A percentile compares a stretch with the other conserved stretches of the same genome.
phyloP scores from a whole-genome alignment of 2,888 invertebrate genomes.

The Cheiracanthium punctorium region DNA sequence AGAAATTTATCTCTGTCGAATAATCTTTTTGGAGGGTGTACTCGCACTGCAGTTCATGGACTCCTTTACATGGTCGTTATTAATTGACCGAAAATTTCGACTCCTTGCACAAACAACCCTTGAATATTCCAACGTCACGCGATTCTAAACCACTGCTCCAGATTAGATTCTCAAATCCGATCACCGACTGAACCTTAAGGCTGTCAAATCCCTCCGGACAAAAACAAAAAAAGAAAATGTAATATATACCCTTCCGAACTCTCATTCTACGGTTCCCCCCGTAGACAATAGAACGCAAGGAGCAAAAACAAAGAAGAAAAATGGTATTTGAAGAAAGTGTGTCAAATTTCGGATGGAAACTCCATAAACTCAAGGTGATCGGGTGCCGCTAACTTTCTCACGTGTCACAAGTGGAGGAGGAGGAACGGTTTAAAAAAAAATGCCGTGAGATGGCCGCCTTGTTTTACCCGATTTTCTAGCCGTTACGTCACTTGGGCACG shows the following conservation, averaged over 20 bases:
- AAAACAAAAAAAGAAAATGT: neutral
- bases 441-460: slow-evolving; percentile 37
- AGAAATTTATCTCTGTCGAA: too few relatives aligned
- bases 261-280: neutral
- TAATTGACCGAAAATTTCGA: too few relatives aligned
- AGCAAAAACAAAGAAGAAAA: slow-evolving; percentile 18
- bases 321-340: slow-evolving; percentile 52
- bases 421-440: slow-evolving; percentile 46
- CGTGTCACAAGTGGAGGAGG: slow-evolving; percentile 47
- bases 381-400: slow-evolving; percentile 60
- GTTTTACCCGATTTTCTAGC: slow-evolving; percentile 62
- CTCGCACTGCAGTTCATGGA: too few relatives aligned
- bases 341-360: slow-evolving; percentile 35
- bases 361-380: slow-evolving; percentile 59
- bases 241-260: neutral
- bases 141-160: neutral
- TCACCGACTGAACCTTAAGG: neutral
- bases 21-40: too few relatives aligned
- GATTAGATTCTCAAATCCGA: neutral
- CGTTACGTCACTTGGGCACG: slow-evolving; percentile 51
- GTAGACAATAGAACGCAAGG: slow-evolving; percentile 11
- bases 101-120: too few relatives aligned
- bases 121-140: too few relatives aligned
- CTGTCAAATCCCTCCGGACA: neutral
- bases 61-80: too few relatives aligned